phyloP scores from a whole-genome alignment of 2,113 vertebrate genomes.

The Galbula dea region DNA sequence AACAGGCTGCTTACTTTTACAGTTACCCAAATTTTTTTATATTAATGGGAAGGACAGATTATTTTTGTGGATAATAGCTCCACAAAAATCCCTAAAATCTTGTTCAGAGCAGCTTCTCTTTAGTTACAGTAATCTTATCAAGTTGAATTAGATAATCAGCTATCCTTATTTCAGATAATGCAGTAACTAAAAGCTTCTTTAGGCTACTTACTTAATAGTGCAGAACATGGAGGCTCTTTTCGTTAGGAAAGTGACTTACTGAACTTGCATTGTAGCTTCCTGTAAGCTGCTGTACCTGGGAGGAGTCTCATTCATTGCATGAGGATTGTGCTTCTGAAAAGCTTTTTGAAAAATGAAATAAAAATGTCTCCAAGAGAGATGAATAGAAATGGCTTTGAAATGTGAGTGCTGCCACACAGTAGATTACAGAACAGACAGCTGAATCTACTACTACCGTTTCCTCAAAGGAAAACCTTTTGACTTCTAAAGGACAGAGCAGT shows the following conservation, averaged over 20 bases:
- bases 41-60: background rate
- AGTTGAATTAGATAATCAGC: conserved; percentile 30
- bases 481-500: background rate
- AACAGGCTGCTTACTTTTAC: background rate
- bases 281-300: conserved; percentile 43
- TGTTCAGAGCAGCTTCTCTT: conserved; percentile 22
- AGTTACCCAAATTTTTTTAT: background rate
- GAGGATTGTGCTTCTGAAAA: conserved; percentile 30
- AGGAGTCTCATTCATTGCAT: conserved; percentile 45
- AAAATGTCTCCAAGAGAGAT: background rate
- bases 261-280: conserved; percentile 41
- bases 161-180: conserved; percentile 42
- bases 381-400: background rate
- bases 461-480: background rate
- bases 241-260: conserved; percentile 48
- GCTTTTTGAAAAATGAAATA: background rate
- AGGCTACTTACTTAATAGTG: conserved; percentile 56
- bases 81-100: conserved; percentile 32
- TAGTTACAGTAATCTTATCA: conserved; percentile 36
- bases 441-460: background rate
- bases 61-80: conserved; percentile 7
- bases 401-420: background rate
- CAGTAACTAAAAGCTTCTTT: conserved; percentile 68
- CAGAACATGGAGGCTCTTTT: conserved; percentile 54
- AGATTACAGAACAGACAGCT: background rate